Evolutionary conservation across 1,140 invertebrate species (phyloP).

Genomic region (Papilio polytes): DNA sequence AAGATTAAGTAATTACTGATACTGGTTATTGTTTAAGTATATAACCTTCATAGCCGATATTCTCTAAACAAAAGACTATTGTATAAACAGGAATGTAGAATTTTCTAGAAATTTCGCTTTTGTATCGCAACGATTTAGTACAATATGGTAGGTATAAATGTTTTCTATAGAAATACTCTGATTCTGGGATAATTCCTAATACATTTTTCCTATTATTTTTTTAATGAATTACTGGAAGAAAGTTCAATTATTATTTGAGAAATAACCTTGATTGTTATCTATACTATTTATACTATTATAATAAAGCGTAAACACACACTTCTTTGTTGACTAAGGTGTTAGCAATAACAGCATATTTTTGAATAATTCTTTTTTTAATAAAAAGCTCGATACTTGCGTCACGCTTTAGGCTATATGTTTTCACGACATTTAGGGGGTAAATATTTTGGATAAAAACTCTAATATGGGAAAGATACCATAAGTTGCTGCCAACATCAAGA

Average conservation of each 20-base stretch:
- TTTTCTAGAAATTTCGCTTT: constrained; percentile 10
- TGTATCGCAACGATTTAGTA: background rate
- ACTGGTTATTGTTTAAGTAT: background rate
- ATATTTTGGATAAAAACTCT: too few species aligned
- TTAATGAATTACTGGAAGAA: background rate
- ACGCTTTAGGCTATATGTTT: too few species aligned
- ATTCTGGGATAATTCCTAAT: background rate
- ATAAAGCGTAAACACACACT: too few species aligned
- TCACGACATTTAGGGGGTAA: too few species aligned
- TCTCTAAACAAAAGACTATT: constrained; percentile 17
- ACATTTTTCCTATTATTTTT: background rate
- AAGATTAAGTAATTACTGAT: constrained; percentile 27
- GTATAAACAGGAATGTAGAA: background rate
- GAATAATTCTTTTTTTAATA: too few species aligned
- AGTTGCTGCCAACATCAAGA: too few species aligned
- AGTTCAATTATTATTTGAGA: background rate
- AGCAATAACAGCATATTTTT: too few species aligned
- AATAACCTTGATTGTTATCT: too few species aligned
- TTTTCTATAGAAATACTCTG: background rate
- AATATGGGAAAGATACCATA: too few species aligned
- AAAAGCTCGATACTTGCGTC: too few species aligned
- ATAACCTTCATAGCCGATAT: background rate
- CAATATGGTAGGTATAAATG: background rate
- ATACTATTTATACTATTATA: too few species aligned
- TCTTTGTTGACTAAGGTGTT: too few species aligned